Base-by-base conservation (phyloP, 2,888 invertebrate genomes). In the Limnephilus marmoratus region DNA sequence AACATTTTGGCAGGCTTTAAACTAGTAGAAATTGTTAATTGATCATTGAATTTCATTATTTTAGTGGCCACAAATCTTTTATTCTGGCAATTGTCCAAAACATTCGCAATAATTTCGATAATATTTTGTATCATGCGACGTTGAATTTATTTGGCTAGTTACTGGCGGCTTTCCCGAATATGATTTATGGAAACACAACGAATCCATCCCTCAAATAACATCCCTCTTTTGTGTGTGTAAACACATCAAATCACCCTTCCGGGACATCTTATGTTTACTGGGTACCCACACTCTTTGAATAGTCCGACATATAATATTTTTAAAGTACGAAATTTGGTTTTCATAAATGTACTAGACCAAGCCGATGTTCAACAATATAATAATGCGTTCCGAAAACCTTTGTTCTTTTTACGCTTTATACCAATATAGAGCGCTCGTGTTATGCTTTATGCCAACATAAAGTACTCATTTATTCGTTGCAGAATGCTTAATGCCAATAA, bases 121-220 rank as follows among this genome's bases (percentile, higher is more conserved):
- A 24, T 24, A 68, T 68, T 24, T 68, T 2, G 68, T 68, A 68
- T 68, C 68, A 18, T 24, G 68, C 68, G 68, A 68, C 68, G 24
- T 68, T 68, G 24, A 68, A 68, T 68, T 68, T 9, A n/a, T 68
- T 24, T n/a, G 9, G 7, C 68, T 68, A 68, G 68, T 68, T 68
- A 68, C 68, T 68, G 24, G 68, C 68, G 7, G 24, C 24, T 18
- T 18, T 68, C 24, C 49, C 41, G n/a, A 86, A 86, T 86, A 15
- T 86, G 29, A 41, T 86, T 49, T 86, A 29, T 86, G 49, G 15
- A 45, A 86, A 86, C 86, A 86, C 86, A 34, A 86, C 45, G 86
- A 86, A 49, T 37, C 45, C 86, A 49, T 86, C 29, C 86, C 49
- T 45, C 13, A n/a, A 49, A 83, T 29, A n/a, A 9, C 13, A 29